A percentile compares a stretch with the other conserved stretches of the same genome.
These are phyloP conservation scores for Drosophila albomicans DNA, from an alignment of 1,140 invertebrate genomes.

Conservation along the genomic window DNA sequence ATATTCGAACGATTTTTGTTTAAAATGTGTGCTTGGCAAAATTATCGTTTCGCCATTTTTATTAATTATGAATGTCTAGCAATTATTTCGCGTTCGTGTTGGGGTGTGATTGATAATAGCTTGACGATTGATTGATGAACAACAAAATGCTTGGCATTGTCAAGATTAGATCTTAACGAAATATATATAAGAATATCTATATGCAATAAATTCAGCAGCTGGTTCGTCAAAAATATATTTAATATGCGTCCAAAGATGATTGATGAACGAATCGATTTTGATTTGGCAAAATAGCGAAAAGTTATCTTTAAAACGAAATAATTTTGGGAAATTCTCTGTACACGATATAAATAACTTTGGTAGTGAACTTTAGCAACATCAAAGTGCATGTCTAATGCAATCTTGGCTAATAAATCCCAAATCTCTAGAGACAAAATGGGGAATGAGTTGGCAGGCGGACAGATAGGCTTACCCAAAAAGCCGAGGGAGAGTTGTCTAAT, in stretches of 20 bases:
- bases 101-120: conserved; percentile 35
- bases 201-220: conserved; percentile 21
- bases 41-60: neutral
- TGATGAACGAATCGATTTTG: conserved; percentile 19
- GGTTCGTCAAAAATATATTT: conserved; percentile 8
- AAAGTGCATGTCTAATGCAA: conserved; percentile 29
- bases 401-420: neutral
- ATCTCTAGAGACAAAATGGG: neutral
- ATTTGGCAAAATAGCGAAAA: neutral
- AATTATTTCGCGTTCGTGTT: neutral
- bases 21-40: neutral
- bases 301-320: neutral
- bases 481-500: conserved; percentile 4
- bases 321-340: neutral
- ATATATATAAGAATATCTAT: neutral
- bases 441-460: neutral
- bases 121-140: conserved; percentile 41
- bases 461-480: conserved; percentile 10
- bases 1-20: neutral
- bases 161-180: conserved; percentile 1
- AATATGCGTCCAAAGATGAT: conserved; percentile 32
- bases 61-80: conserved; percentile 4
- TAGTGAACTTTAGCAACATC: conserved; percentile 3
- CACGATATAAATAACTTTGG: conserved; percentile 1
- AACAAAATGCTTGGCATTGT: neutral